Evolutionary conservation across 2,888 invertebrate species (phyloP), one percentile per base, ranked within the genome.

Genomic region (Orchesellides sinensis): DNA sequence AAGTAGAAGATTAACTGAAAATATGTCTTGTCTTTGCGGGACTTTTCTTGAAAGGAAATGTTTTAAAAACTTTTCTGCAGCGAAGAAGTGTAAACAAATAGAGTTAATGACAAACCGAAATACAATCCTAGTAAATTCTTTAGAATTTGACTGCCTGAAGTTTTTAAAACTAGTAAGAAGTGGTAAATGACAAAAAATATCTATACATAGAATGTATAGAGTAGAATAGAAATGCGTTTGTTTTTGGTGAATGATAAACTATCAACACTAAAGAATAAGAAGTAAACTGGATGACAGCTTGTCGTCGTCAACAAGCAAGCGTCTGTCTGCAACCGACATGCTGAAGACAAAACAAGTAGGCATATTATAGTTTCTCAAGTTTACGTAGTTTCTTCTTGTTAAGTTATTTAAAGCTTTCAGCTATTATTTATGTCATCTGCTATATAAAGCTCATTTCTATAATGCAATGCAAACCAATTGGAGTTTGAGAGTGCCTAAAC

Each of bases 81-180:
- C 32, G 61, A 12, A 2, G 66, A 66, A 63, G 35, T 23, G 63
- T 19, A 63, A 63, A 63, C 35, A 63, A 32, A 61, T 2, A 61
- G 2, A 17, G 32, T 4, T 2, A 27, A 52, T 12, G 56, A 12
- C 6, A 21, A 66, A 40, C 47, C 47, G 66, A 66, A 66, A 66
- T 66, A 49, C 66, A 49, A 66, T 66, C 66, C 19, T 10, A 25
- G 66, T 27, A 63, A 63, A 63, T 66, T 66, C 47, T 66, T 66
- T 66, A 1, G 12, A 45, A 29, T 32, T 29, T 5, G 59, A 32
- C 6, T 32, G 32, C 5, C 32, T 32, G 10, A 32, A 32, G 32
- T 59, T 29, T n/a, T n/a, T 40, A 14, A 40, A 40, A 40, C n/a
- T 10, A 40, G 59, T 59, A 12, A 17, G 14, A 59, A 59, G n/a